phyloP scores from a whole-genome alignment of 2,797 vertebrate species.

The Anguilla marmorata region DNA sequence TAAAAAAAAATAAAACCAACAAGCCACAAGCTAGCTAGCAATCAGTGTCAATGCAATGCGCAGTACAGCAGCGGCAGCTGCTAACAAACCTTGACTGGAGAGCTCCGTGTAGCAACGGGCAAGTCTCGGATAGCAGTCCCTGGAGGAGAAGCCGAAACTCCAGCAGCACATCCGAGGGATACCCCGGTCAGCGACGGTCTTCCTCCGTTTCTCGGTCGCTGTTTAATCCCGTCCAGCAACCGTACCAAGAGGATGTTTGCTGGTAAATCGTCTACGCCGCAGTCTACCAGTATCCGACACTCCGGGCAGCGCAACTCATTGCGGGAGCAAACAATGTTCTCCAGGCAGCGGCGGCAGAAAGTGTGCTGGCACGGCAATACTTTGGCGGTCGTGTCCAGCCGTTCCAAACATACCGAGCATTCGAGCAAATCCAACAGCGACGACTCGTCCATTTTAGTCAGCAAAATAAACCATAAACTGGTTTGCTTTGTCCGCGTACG shows the following conservation, averaged over 20 bases:
- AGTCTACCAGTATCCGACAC: slow-evolving; percentile 94
- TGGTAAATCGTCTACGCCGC: slow-evolving; percentile 92
- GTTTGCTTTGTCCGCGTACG: slow-evolving; percentile 46
- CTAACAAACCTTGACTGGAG: slow-evolving; percentile 75
- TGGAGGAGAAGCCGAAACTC: slow-evolving; percentile 70
- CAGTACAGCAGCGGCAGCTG: neutral
- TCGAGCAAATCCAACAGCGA: slow-evolving; percentile 93
- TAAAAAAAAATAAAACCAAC: neutral
- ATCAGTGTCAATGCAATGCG: neutral
- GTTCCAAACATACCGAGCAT: slow-evolving; percentile 96
- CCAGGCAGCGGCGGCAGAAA: slow-evolving; percentile 96
- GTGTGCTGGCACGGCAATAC: slow-evolving; percentile 97
- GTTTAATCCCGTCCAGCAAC: slow-evolving; percentile 91
- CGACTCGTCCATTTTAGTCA: slow-evolving; percentile 89
- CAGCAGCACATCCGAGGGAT: slow-evolving; percentile 72
- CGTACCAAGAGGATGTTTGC: slow-evolving; percentile 94
- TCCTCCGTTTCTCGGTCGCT: slow-evolving; percentile 79
- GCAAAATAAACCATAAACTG: slow-evolving; percentile 58
- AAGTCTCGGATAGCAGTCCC: slow-evolving; percentile 72
- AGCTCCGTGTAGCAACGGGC: slow-evolving; percentile 71
- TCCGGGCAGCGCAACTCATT: slow-evolving; percentile 95
- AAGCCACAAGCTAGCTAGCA: neutral
- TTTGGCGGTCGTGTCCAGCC: slow-evolving; percentile 92
- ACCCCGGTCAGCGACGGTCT: slow-evolving; percentile 57
- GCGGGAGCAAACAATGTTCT: slow-evolving; percentile 92